Base-by-base conservation (phyloP, 2,888 invertebrate species). In the Cerceris rybyensis region DNA sequence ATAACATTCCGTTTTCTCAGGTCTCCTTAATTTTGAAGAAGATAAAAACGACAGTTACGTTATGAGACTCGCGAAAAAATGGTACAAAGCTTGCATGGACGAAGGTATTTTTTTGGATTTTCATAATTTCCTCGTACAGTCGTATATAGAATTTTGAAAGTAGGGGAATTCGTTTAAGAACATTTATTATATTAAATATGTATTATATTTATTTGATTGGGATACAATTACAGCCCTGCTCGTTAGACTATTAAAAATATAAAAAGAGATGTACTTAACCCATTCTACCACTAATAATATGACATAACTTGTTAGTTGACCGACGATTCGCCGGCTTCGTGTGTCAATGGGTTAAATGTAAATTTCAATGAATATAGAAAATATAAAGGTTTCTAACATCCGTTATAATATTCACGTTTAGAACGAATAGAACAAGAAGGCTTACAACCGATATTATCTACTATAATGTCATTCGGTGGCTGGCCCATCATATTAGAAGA, bases 401-500 rank as follows among this genome's bases (percentile, higher is more conserved):
- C 2, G n/a, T 59, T 14, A 8, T n/a, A n/a, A 46, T 11, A 11
- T 52, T 9, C 14, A 0, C 7, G 16, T n/a, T 17, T 39, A 85
- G 86, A 83, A 14, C 60, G n/a, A n/a, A 81, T 85, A 2, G 78
- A 86, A 39, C 58, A 57, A 16, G 65, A 66, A 54, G 86, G 86
- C 0, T 43, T 89, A 1, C 80, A 83, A 9, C 85, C 88, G 5
- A 14, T 89, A 7, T 61, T 87, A n/a, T 80, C 82, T n/a, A 83
- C 85, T 9, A 7, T 88, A 7, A 78, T 85, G 66, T 79, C 81
- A 75, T 79, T 76, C 52, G 89, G 89, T 17, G 89, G 89, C 5
- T 89, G 89, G 89, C 89, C 89, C 0, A 74, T 89, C 63, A 80
- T 81, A 41, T 86, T 89, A 84, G 87, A 88, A 11, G 64, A 68